Percentiles rank a stretch among this genome's conserved stretches.
These are phyloP conservation scores for Aegithalos caudatus DNA, from an alignment of 2,113 vertebrate species.

Conservation along the genomic window DNA sequence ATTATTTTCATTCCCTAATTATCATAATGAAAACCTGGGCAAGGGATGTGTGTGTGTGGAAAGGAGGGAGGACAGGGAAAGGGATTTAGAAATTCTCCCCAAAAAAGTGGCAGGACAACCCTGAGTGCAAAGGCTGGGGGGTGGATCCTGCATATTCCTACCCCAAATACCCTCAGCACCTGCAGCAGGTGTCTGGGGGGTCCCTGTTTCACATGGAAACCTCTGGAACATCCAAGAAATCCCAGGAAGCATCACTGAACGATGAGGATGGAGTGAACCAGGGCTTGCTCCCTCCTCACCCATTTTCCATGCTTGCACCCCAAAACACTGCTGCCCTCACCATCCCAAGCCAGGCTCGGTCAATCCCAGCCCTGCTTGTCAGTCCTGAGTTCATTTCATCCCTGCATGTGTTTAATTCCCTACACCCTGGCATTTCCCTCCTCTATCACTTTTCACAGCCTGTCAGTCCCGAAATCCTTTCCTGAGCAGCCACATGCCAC, in stretches of 20 bases:
- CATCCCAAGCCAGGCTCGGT: not conserved
- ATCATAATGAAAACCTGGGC: not conserved
- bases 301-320: accelerated
- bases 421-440: not conserved
- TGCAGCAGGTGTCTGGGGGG: not conserved
- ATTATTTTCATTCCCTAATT: slow-evolving; percentile 3
- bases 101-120: accelerated
- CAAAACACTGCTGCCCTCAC: accelerated
- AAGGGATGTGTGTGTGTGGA: not conserved
- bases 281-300: not conserved
- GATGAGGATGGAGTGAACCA: accelerated
- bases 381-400: not conserved
- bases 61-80: not conserved
- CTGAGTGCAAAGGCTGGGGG: accelerated
- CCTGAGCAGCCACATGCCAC: slow-evolving; percentile 29
- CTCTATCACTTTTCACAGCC: slow-evolving; percentile 55
- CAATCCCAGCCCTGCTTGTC: not conserved
- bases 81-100: not conserved
- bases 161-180: not conserved
- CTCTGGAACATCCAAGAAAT: not conserved
- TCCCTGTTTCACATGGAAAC: not conserved
- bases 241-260: not conserved
- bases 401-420: not conserved
- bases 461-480: slow-evolving; percentile 7
- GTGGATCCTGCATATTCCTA: not conserved